phyloP scores from a whole-genome alignment of 30 jellyfish, hydroid and myxozoan genomes.

The Aurelia aurita complex sp. Pacific region DNA sequence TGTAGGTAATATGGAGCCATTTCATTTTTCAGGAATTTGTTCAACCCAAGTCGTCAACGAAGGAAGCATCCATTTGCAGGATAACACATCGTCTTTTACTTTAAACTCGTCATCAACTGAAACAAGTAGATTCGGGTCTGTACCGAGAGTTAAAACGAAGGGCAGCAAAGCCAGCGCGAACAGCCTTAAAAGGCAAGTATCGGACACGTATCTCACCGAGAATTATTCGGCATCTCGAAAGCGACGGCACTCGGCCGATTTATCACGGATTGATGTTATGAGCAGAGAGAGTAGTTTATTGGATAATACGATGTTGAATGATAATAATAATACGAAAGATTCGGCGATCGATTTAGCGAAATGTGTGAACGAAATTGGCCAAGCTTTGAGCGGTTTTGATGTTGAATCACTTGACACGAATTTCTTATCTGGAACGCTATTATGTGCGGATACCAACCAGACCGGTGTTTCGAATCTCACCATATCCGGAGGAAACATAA shows the following conservation, averaged over 20 bases:
- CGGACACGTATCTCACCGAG: conserved; percentile 20
- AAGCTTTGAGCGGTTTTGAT: conserved; percentile 44
- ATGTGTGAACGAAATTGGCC: conserved; percentile 61
- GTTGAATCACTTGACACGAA: conserved; percentile 53
- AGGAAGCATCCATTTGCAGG: conserved; percentile 2
- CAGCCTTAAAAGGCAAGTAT: conserved; percentile 37
- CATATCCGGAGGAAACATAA: conserved; percentile 44
- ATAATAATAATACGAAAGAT: conserved; percentile 27
- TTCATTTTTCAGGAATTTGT: conserved; percentile 42
- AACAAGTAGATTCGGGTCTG: conserved; percentile 52
- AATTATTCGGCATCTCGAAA: conserved; percentile 47
- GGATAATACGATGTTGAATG: conserved; percentile 12
- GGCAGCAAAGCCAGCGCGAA: conserved; percentile 8
- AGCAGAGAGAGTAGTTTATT: conserved; percentile 12
- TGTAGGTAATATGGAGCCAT: too few species aligned
- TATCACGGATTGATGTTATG: conserved; percentile 18
- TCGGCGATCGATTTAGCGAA: conserved; percentile 34
- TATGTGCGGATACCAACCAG: conserved; percentile 44
- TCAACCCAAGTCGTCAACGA: conserved; percentile 34
- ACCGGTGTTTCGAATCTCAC: conserved; percentile 49
- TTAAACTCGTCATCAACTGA: conserved; percentile 42
- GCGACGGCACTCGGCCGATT: conserved; percentile 68
- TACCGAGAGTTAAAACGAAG: conserved; percentile 74
- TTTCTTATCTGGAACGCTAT: conserved; percentile 35
- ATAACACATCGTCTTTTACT: not conserved